phyloP scores from a whole-genome alignment of 2,888 invertebrate genomes.

The Agelastica alni region DNA sequence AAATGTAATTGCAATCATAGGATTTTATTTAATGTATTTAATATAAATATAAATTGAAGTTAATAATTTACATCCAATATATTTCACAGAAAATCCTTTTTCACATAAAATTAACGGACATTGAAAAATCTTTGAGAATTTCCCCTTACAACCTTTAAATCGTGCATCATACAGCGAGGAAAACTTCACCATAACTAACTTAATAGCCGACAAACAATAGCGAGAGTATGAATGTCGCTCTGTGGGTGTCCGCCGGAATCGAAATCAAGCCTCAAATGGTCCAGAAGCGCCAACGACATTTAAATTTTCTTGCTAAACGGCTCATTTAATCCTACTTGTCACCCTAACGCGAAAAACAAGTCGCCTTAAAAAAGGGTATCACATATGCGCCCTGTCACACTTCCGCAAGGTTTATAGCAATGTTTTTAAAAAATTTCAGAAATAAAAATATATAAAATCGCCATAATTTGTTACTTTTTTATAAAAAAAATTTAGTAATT shows the following conservation, averaged over 20 bases:
- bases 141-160: background rate
- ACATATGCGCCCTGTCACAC: background rate
- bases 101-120: too few species aligned
- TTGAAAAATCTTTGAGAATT: too few species aligned
- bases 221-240: conserved; percentile 25
- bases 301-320: conserved; percentile 37
- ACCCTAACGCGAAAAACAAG: conserved; percentile 22
- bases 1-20: too few species aligned
- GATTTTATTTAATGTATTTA: too few species aligned
- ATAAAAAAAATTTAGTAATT: background rate
- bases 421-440: conserved; percentile 1
- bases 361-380: conserved; percentile 1
- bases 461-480: too few species aligned
- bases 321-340: conserved; percentile 40
- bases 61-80: too few species aligned
- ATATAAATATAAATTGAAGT: too few species aligned
- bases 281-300: conserved; percentile 38
- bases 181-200: conserved; percentile 12
- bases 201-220: conserved; percentile 22
- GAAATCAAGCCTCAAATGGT: conserved; percentile 37
- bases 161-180: background rate
- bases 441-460: too few species aligned
- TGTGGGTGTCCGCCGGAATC: conserved; percentile 34
- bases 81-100: too few species aligned
- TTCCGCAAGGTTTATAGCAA: background rate